A percentile compares a stretch with the other conserved stretches of the same genome.
Conservation (phyloP, 2,888 invertebrate species). For the Drosophila peninsularis region DNA sequence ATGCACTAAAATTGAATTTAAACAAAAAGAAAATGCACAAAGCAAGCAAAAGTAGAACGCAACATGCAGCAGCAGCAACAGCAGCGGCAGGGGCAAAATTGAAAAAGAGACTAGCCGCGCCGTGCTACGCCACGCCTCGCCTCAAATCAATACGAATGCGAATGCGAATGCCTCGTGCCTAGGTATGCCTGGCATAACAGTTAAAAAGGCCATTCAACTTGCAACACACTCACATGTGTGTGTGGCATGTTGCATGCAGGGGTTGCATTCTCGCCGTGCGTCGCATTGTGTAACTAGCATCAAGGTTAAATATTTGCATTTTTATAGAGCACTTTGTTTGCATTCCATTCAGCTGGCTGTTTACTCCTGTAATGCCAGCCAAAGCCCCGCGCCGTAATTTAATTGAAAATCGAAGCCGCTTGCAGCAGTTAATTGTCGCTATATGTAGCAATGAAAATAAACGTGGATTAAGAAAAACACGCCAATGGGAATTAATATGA, state of each 20-base stretch:
- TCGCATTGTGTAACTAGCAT: constrained; percentile 60
- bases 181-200: constrained; percentile 23
- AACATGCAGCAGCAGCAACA: constrained; percentile 11
- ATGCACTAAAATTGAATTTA: constrained; percentile 78
- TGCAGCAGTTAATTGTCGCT: constrained; percentile 48
- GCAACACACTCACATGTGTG: constrained; percentile 31
- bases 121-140: constrained; percentile 30
- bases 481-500: constrained; percentile 30
- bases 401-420: constrained; percentile 55
- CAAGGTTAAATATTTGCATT: constrained; percentile 78
- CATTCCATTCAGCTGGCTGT: constrained; percentile 44
- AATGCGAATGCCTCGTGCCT: constrained; percentile 8
- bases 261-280: constrained; percentile 24
- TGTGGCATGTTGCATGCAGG: constrained; percentile 3
- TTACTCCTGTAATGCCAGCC: constrained; percentile 35
- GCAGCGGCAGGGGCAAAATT: not conserved
- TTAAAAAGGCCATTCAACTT: constrained; percentile 74
- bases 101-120: constrained; percentile 24
- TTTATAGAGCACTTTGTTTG: constrained; percentile 50
- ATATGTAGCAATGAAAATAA: constrained; percentile 19
- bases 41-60: constrained; percentile 56
- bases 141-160: constrained; percentile 61
- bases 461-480: constrained; percentile 20
- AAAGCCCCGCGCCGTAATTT: constrained; percentile 49
- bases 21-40: constrained; percentile 64